Base-by-base conservation (phyloP, 2,113 vertebrate genomes). In the Coptodon rendalli region DNA sequence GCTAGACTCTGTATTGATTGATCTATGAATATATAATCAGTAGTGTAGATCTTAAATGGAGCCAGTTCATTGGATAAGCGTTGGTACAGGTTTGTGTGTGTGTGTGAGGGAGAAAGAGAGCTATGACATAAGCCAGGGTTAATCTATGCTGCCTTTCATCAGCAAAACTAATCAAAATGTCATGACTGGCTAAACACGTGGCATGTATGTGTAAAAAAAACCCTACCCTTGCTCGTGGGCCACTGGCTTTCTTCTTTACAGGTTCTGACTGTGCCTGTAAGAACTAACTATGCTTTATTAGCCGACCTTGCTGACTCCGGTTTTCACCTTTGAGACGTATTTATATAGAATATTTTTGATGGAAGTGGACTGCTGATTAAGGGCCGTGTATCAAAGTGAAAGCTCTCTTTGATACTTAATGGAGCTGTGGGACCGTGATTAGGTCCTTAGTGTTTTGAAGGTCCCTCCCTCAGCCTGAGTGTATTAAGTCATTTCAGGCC, bases 21-120 rank as follows among this genome's bases (percentile, higher is more conserved):
- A 95, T 95, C 92, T 93, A 92, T 96, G 94, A 96, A 96, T 96
- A 92, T 92, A 92, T 96, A 96, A 95, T 95, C 88, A 86, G 87
- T 45, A 52, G 91, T 87, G 92, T 96, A 91, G 94, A 96, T 94
- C 92, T 93, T 91, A 81, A 91, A 89, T 84, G 63, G 2, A 40
- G 40, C 16, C 85, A 87, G 91, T 93, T 57, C 50, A 80, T 87
- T 80, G 85, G 89, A 88, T 54, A 40, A 80, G 52, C 81, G 61
- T 68, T 27, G 73, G 22, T 71, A 71, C 36, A 56, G 83, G n/a
- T 59, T 80, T 13, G 36, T 79, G 19, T 79, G 56, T 79, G 68
- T 66, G 45, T 79, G 66, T 36, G 16, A 71, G 59, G 36, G 29
- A n/a, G 31, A 53, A 17, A 48, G 45, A 31, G 27, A 80, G 63